Conservation (phyloP, 2,113 vertebrate species). For the Corydoras maculifer region DNA sequence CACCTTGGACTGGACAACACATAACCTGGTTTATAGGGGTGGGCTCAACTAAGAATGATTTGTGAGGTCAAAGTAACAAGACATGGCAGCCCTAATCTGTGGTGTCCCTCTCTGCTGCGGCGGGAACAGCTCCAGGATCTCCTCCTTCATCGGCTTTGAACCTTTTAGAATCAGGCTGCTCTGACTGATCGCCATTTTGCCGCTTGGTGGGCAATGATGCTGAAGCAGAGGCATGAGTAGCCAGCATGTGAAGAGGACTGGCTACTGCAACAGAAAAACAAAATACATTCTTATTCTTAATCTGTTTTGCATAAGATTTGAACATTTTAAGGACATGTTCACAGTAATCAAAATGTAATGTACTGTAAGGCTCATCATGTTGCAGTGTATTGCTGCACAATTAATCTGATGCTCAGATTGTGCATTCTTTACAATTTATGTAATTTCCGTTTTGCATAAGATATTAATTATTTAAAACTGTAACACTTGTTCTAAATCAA, state of each 20-base stretch:
- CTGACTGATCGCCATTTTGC: slow-evolving; percentile 77
- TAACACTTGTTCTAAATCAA: no score
- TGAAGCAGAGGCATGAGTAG: slow-evolving; percentile 86
- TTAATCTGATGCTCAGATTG: no score
- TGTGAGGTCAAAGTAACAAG: slow-evolving; percentile 44
- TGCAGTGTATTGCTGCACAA: no score
- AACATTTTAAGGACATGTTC: not conserved
- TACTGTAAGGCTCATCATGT: no score
- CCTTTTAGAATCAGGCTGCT: slow-evolving; percentile 80
- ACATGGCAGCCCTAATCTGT: slow-evolving; percentile 69
- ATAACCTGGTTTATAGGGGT: slow-evolving; percentile 37
- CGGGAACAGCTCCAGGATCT: slow-evolving; percentile 65
- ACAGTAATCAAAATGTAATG: not conserved
- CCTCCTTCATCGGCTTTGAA: slow-evolving; percentile 71
- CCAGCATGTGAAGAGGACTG: slow-evolving; percentile 88
- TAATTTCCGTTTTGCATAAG: no score
- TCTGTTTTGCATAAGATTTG: not conserved
- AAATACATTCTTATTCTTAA: not conserved
- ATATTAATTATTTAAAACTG: no score
- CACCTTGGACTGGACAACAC: slow-evolving; percentile 72
- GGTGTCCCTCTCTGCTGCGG: slow-evolving; percentile 68
- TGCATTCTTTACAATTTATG: no score
- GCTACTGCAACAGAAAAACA: slow-evolving; percentile 57
- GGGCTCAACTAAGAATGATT: slow-evolving; percentile 41
- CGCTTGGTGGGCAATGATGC: slow-evolving; percentile 94